A percentile compares a stretch with the other conserved stretches of the same genome.
phyloP scores from a whole-genome alignment of 2,888 invertebrate species.

The Cheilosia urbana region DNA sequence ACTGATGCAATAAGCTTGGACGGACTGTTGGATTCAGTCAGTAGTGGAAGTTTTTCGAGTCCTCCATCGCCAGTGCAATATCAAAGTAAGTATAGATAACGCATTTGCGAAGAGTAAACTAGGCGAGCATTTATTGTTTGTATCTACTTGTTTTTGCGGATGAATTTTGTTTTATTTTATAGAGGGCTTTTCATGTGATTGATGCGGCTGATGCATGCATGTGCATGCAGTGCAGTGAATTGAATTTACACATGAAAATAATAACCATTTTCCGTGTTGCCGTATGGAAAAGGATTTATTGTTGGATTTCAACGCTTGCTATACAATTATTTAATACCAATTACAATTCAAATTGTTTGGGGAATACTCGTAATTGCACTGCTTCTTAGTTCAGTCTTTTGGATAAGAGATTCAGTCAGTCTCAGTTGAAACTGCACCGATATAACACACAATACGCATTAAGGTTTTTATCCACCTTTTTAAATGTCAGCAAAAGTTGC shows the following conservation, averaged over 20 bases:
- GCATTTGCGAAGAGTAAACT: conserved; percentile 16
- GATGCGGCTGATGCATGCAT: conserved; percentile 10
- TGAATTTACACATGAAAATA: conserved; percentile 11
- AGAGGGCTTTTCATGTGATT: conserved; percentile 8
- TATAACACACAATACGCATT: too few relatives aligned
- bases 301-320: too few relatives aligned
- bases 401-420: too few relatives aligned
- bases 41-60: conserved; percentile 79
- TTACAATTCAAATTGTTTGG: too few relatives aligned
- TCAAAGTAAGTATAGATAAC: conserved; percentile 76
- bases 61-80: conserved; percentile 78
- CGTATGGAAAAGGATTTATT: too few relatives aligned
- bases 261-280: too few relatives aligned
- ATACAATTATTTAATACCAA: too few relatives aligned
- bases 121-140: not conserved
- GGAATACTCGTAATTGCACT: too few relatives aligned
- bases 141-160: conserved; percentile 1
- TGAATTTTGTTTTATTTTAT: not conserved
- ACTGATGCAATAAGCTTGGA: conserved; percentile 80
- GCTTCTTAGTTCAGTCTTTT: too few relatives aligned
- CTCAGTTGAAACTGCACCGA: too few relatives aligned
- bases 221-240: conserved; percentile 6
- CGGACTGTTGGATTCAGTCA: conserved; percentile 79
- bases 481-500: too few relatives aligned
- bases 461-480: too few relatives aligned